phyloP scores from a whole-genome alignment of 2,888 invertebrate genomes.

The Asteroscopus sphinx region DNA sequence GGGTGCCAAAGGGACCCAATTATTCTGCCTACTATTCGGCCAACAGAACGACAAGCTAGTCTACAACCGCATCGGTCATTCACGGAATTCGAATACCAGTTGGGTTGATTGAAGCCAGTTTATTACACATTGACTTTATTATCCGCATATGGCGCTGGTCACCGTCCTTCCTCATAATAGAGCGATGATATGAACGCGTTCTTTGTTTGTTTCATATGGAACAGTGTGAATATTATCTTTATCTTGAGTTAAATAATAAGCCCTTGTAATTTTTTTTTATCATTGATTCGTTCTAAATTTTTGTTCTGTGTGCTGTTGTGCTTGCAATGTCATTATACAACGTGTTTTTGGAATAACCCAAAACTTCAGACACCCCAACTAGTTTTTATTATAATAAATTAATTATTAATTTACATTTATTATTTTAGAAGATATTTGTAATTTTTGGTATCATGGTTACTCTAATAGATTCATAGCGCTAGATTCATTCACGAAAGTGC shows the following conservation, averaged over 20 bases:
- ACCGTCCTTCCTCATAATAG: slow-evolving; percentile 26
- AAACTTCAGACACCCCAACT: too few species aligned
- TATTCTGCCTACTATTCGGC: too few species aligned
- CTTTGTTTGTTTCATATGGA: slow-evolving; percentile 29
- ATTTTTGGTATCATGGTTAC: too few species aligned
- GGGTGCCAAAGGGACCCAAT: too few species aligned
- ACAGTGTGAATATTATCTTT: slow-evolving; percentile 20
- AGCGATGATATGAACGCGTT: slow-evolving; percentile 29
- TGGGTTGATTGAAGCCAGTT: slow-evolving; percentile 11
- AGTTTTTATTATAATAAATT: too few species aligned
- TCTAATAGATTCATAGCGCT: too few species aligned
- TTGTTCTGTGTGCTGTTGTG: neutral
- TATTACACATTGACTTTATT: slow-evolving; percentile 13
- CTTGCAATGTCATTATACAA: slow-evolving; percentile 3
- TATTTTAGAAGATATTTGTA: too few species aligned
- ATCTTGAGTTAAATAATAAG: slow-evolving; percentile 18
- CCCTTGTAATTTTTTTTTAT: slow-evolving; percentile 4
- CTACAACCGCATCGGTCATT: slow-evolving; percentile 1
- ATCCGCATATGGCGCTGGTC: slow-evolving; percentile 23
- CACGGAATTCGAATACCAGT: slow-evolving; percentile 27
- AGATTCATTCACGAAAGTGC: too few species aligned
- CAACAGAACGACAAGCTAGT: too few species aligned
- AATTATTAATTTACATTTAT: too few species aligned
- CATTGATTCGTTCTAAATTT: neutral
- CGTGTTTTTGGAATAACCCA: neutral